Percentiles rank a stretch among this genome's conserved stretches.
Evolutionary conservation across 2,113 vertebrate genomes (phyloP).

Genomic region (Xenus cinereus): DNA sequence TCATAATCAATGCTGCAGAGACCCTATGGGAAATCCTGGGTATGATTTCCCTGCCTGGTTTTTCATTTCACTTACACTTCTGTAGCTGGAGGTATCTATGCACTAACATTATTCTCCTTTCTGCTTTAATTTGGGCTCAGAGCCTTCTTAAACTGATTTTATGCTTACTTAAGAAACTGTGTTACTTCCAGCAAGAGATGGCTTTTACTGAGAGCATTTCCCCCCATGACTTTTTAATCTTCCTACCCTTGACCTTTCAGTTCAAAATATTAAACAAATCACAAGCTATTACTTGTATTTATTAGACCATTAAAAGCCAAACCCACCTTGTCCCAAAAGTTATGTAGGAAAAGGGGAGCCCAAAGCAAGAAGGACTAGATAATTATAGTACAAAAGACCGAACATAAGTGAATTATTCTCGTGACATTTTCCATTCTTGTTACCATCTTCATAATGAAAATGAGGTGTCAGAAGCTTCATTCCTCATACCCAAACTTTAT

Average conservation of each 20-base stretch:
- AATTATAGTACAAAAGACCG: conserved; percentile 25
- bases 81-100: background rate
- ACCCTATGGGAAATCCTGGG: background rate
- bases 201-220: conserved; percentile 37
- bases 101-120: conserved; percentile 33
- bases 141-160: conserved; percentile 54
- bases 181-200: conserved; percentile 44
- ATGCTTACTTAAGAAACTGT: conserved; percentile 43
- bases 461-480: conserved; percentile 1
- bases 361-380: background rate
- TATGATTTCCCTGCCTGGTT: background rate
- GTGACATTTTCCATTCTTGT: conserved; percentile 44
- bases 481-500: conserved; percentile 2
- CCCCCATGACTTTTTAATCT: conserved; percentile 42
- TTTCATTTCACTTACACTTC: conserved; percentile 20
- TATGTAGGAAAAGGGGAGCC: background rate
- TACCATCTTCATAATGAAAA: conserved; percentile 11
- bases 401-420: conserved; percentile 34
- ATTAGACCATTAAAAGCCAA: conserved; percentile 53
- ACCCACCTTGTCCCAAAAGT: background rate
- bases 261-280: conserved; percentile 68
- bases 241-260: conserved; percentile 58
- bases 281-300: conserved; percentile 55
- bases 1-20: background rate
- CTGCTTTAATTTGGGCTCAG: conserved; percentile 26